phyloP scores from a whole-genome alignment of 2,113 vertebrate species.

The Capreolus pygargus region DNA sequence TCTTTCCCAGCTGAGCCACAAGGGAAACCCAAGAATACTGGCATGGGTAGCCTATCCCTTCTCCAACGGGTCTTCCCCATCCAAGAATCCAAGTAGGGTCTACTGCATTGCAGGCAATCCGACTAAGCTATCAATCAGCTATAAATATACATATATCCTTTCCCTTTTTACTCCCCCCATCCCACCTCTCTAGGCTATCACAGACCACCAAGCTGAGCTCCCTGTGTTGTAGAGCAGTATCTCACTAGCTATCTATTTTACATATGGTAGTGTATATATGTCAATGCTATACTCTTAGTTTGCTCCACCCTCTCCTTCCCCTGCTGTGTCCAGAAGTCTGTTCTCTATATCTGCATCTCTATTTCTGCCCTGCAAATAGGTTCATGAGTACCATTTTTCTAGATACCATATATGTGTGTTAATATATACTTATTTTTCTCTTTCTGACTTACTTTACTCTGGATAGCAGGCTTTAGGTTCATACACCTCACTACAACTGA shows the following conservation, averaged over 20 bases:
- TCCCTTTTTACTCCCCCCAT: neutral
- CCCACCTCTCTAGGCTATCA: neutral
- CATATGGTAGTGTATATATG: neutral
- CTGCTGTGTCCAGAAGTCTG: neutral
- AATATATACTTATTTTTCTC: neutral
- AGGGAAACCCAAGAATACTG: neutral
- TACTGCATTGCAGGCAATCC: rapidly evolving
- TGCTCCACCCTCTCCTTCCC: neutral
- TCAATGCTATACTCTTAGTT: neutral
- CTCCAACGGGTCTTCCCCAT: neutral
- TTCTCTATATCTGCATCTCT: neutral
- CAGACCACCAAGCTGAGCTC: neutral
- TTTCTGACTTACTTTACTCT: neutral
- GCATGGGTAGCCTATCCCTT: neutral
- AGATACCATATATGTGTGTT: neutral
- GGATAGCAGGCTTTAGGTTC: neutral
- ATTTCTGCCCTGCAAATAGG: neutral
- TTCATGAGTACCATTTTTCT: neutral
- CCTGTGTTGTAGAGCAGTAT: neutral
- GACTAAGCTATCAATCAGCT: neutral
- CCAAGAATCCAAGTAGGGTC: neutral
- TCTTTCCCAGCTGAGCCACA: neutral
- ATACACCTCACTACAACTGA: neutral
- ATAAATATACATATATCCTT: neutral
- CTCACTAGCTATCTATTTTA: neutral